These are phyloP conservation scores for Pachliopta kotzebuea DNA, from an alignment of 2,888 invertebrate species.

Conservation along the genomic window DNA sequence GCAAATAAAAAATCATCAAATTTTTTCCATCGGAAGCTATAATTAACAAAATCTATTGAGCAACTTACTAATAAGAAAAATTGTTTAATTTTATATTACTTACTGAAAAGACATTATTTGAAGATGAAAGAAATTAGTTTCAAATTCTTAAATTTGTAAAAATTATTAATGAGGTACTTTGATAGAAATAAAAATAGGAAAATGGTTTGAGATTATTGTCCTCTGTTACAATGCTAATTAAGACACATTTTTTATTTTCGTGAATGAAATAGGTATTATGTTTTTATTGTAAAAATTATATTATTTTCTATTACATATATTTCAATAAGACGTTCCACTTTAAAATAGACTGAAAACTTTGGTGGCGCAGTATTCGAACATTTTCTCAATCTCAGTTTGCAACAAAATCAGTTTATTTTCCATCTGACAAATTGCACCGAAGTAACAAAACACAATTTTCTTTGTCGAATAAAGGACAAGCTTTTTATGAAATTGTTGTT, in stretches of 20 bases:
- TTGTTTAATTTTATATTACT: too few species aligned
- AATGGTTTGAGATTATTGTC: too few species aligned
- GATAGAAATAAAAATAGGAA: too few species aligned
- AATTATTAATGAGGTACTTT: too few species aligned
- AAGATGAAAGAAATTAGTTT: too few species aligned
- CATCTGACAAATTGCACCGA: conserved; percentile 70
- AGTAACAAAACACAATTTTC: conserved; percentile 67
- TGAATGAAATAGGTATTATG: neutral
- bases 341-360: conserved; percentile 53
- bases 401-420: conserved; percentile 76
- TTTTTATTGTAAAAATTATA: conserved; percentile 3
- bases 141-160: too few species aligned
- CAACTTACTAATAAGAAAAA: too few species aligned
- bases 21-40: too few species aligned
- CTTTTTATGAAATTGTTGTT: conserved; percentile 40
- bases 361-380: conserved; percentile 53
- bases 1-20: too few species aligned
- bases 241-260: neutral
- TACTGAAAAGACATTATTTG: too few species aligned
- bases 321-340: conserved; percentile 57
- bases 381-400: conserved; percentile 75
- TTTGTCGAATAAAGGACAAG: conserved; percentile 50
- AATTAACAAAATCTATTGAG: too few species aligned
- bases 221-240: neutral
- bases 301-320: conserved; percentile 33